These are phyloP conservation scores for Darevskia mixta DNA, from an alignment of 2,797 vertebrate genomes.

Conservation along the genomic window DNA sequence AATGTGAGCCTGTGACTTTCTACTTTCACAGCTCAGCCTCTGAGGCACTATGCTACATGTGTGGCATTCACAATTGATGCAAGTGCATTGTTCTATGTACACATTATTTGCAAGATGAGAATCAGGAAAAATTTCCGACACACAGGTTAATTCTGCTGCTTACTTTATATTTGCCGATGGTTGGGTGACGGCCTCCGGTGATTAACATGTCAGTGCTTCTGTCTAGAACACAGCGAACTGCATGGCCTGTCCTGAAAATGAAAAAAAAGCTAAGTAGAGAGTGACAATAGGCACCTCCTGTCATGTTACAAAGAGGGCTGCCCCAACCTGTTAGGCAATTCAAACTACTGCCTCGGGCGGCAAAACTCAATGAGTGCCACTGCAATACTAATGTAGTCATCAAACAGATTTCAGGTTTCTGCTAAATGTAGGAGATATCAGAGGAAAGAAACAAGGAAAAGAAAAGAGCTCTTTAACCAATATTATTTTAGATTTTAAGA, in stretches of 20 bases:
- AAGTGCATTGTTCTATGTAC: background rate
- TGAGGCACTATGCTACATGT: background rate
- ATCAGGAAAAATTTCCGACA: background rate
- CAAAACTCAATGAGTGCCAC: background rate
- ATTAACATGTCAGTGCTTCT: constrained; percentile 92
- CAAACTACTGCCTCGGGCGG: background rate
- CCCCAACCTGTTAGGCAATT: background rate
- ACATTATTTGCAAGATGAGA: background rate
- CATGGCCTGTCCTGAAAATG: constrained; percentile 80
- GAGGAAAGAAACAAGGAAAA: background rate
- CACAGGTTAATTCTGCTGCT: constrained; percentile 49
- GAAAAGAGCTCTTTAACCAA: background rate
- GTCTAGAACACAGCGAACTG: constrained; percentile 87
- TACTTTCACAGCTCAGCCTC: background rate
- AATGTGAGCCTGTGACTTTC: background rate
- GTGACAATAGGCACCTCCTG: background rate
- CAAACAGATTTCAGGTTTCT: too few species aligned
- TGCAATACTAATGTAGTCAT: background rate
- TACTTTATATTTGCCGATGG: constrained; percentile 90
- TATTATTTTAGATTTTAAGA: too few species aligned
- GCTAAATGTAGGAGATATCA: too few species aligned
- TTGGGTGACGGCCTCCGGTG: constrained; percentile 87
- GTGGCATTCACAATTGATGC: background rate
- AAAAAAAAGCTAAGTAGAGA: background rate
- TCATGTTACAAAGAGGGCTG: too few species aligned